These are phyloP conservation scores for Lordiphosa clarofinis DNA, from an alignment of 1,140 invertebrate species.

Conservation along the genomic window DNA sequence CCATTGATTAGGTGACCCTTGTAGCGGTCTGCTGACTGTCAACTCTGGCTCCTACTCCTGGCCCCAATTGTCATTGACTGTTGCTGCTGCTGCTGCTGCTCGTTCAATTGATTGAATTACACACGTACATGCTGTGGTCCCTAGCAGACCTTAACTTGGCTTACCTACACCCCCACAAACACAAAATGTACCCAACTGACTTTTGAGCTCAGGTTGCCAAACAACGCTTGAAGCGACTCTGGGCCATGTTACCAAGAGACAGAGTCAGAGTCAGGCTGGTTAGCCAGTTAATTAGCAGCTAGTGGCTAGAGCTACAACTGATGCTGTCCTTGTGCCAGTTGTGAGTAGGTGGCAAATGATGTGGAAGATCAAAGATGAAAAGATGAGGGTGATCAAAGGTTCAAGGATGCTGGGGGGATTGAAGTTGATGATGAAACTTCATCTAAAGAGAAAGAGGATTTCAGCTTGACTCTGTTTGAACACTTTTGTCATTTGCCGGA, in stretches of 20 bases:
- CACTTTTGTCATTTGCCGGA: too few relatives aligned
- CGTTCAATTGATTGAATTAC: slow-evolving; percentile 74
- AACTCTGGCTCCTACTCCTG: slow-evolving; percentile 36
- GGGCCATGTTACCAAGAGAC: slow-evolving; percentile 27
- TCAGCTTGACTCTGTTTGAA: too few relatives aligned
- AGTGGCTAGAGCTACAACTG: slow-evolving; percentile 12
- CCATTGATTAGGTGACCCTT: slow-evolving; percentile 76
- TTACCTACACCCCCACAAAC: slow-evolving; percentile 48
- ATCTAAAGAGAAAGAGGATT: too few relatives aligned
- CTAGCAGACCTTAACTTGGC: slow-evolving; percentile 30
- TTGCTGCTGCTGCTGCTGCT: slow-evolving; percentile 32
- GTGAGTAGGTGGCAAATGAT: slow-evolving; percentile 43
- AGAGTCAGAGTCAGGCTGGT: slow-evolving; percentile 42
- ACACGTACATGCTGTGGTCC: slow-evolving; percentile 41
- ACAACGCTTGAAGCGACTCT: slow-evolving; percentile 22
- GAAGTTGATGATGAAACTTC: too few relatives aligned
- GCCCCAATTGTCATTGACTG: slow-evolving; percentile 69
- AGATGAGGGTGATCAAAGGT: neutral
- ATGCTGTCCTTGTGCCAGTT: slow-evolving; percentile 65
- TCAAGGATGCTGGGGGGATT: too few relatives aligned
- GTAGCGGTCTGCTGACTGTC: slow-evolving; percentile 58
- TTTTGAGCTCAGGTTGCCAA: slow-evolving; percentile 42
- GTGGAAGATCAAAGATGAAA: slow-evolving; percentile 27
- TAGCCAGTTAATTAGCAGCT: slow-evolving; percentile 72
- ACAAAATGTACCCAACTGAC: slow-evolving; percentile 26